These are phyloP conservation scores for Drosophila koepferae DNA, from an alignment of 2,888 invertebrate genomes.

Conservation along the genomic window DNA sequence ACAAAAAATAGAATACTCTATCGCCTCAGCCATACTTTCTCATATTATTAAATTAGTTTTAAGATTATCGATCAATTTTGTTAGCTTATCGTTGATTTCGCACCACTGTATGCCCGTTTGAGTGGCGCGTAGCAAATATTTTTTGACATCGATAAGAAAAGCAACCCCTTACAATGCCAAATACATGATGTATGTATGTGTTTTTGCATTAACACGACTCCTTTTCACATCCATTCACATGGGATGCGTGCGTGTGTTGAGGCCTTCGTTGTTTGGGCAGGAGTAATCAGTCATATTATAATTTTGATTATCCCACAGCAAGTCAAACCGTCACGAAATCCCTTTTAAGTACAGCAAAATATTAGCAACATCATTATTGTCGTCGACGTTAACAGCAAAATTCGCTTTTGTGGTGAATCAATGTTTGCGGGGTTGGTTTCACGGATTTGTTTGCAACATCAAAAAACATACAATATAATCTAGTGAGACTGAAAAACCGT, in stretches of 20 bases:
- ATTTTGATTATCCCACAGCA: constrained; percentile 84
- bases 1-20: neutral
- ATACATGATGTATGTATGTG: constrained; percentile 42
- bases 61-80: neutral
- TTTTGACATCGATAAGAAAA: constrained; percentile 29
- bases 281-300: constrained; percentile 85
- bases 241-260: constrained; percentile 57
- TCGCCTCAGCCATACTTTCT: neutral
- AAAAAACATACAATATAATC: constrained; percentile 7
- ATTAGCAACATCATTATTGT: constrained; percentile 58
- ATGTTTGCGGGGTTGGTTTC: constrained; percentile 26
- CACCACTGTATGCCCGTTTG: constrained; percentile 18
- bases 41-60: neutral
- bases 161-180: constrained; percentile 43
- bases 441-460: constrained; percentile 9
- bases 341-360: constrained; percentile 59
- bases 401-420: constrained; percentile 15
- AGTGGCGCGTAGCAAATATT: constrained; percentile 14
- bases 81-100: neutral
- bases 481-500: constrained; percentile 2
- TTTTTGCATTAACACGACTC: constrained; percentile 47
- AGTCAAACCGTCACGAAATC: constrained; percentile 84
- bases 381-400: constrained; percentile 20
- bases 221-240: constrained; percentile 39
- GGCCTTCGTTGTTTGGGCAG: constrained; percentile 40